A percentile compares a stretch with the other conserved stretches of the same genome.
Conservation (phyloP, 2,888 invertebrate genomes). For the Dorcus parallelipipedus region DNA sequence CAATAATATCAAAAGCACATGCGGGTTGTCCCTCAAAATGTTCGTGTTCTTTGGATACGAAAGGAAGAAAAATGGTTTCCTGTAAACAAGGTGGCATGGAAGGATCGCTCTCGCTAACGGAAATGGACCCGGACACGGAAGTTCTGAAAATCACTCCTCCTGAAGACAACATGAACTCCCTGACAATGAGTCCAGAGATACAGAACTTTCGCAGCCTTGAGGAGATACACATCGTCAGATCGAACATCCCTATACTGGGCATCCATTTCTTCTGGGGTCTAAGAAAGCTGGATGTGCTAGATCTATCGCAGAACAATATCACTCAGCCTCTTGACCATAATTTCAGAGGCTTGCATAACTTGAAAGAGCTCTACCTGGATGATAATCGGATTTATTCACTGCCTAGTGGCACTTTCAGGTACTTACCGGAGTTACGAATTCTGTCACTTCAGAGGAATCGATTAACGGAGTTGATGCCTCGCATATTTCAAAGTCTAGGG, state of each 20-base stretch:
- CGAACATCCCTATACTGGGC: constrained; percentile 76
- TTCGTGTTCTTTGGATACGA: constrained; percentile 55
- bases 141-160: constrained; percentile 68
- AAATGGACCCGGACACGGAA: constrained; percentile 58
- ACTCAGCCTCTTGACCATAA: constrained; percentile 68
- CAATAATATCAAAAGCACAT: constrained; percentile 23
- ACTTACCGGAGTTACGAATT: constrained; percentile 63
- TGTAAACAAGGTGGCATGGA: constrained; percentile 63
- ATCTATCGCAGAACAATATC: constrained; percentile 74
- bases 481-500: constrained; percentile 66
- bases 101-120: constrained; percentile 58
- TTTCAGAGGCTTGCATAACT: constrained; percentile 70
- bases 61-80: constrained; percentile 56
- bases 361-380: constrained; percentile 69
- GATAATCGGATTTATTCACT: constrained; percentile 74
- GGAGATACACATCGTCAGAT: constrained; percentile 72
- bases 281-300: constrained; percentile 55
- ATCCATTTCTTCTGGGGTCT: constrained; percentile 76
- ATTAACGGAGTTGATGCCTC: constrained; percentile 64
- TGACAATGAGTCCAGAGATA: constrained; percentile 72
- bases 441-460: constrained; percentile 67
- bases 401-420: constrained; percentile 74
- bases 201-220: constrained; percentile 55
- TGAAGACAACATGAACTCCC: constrained; percentile 55
- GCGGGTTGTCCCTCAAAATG: constrained; percentile 63